These are phyloP conservation scores for Acanthurus tractus DNA, from an alignment of 2,797 vertebrate genomes.

Conservation along the genomic window DNA sequence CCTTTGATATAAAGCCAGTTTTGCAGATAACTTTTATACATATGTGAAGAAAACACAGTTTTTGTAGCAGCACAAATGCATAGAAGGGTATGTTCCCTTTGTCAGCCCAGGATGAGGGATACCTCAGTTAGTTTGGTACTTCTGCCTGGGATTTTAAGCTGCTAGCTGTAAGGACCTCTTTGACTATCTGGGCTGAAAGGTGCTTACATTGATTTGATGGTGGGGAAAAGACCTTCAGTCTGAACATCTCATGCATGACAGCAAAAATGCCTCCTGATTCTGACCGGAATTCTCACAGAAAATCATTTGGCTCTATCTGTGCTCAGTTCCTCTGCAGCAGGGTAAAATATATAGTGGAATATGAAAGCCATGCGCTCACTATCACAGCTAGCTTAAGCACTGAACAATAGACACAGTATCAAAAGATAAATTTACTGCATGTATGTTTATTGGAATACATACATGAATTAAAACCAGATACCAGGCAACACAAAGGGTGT, in stretches of 20 bases:
- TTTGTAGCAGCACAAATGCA: not conserved
- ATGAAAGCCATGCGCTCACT: conserved; percentile 6
- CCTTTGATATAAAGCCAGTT: not conserved
- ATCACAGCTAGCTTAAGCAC: too few relatives aligned
- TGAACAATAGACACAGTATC: too few relatives aligned
- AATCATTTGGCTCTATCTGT: conserved; percentile 4
- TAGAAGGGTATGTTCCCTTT: conserved; percentile 2
- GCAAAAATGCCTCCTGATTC: not conserved
- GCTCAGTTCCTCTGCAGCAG: not conserved
- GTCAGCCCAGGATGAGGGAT: not conserved
- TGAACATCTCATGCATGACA: not conserved
- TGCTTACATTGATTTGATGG: conserved; percentile 28
- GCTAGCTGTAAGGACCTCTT: conserved; percentile 7
- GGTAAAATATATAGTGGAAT: conserved; percentile 3
- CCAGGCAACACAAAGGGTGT: too few relatives aligned
- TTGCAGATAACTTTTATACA: not conserved
- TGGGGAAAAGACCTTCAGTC: conserved; percentile 9
- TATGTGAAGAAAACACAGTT: not conserved
- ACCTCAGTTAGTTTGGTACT: not conserved
- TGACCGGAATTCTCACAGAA: not conserved
- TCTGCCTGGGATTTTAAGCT: conserved; percentile 14
- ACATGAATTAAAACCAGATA: too few relatives aligned
- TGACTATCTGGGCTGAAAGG: conserved; percentile 6
- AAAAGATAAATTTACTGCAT: too few relatives aligned
- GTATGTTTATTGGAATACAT: too few relatives aligned